Conservation (phyloP, 2,113 vertebrate genomes). For the Calyptommatus sinebrachiatus region DNA sequence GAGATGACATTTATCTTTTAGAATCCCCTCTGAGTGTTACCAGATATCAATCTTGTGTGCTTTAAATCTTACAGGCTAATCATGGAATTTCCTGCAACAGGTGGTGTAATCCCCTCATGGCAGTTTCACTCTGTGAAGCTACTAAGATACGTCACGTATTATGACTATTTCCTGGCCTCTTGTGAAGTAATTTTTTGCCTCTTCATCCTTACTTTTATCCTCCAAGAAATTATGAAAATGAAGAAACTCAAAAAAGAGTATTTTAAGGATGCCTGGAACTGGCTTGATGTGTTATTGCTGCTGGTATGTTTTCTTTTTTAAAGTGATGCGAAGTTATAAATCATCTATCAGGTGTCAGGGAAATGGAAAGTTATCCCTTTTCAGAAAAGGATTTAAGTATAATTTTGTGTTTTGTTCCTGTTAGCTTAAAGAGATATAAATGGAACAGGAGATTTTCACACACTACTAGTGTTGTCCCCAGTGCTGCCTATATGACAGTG, state of each 20-base stretch:
- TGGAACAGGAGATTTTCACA: not conserved
- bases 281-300: conserved; percentile 65
- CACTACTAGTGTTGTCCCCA: too few species aligned
- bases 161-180: conserved; percentile 67
- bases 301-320: conserved; percentile 42
- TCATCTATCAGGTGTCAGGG: not conserved
- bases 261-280: conserved; percentile 67
- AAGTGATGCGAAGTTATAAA: not conserved
- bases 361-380: not conserved
- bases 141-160: conserved; percentile 50
- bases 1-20: not conserved
- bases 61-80: conserved; percentile 63
- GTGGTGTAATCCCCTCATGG: conserved; percentile 65
- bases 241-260: conserved; percentile 52
- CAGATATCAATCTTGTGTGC: not conserved
- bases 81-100: conserved; percentile 68
- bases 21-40: not conserved
- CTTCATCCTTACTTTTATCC: conserved; percentile 57
- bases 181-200: conserved; percentile 67
- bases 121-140: conserved; percentile 63
- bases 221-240: conserved; percentile 57
- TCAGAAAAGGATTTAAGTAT: not conserved
- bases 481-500: too few species aligned
- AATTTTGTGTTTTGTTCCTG: not conserved
- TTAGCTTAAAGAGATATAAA: not conserved